Conservation (phyloP, 1,140 invertebrate genomes). For the Trachymyrmex septentrionalis region DNA sequence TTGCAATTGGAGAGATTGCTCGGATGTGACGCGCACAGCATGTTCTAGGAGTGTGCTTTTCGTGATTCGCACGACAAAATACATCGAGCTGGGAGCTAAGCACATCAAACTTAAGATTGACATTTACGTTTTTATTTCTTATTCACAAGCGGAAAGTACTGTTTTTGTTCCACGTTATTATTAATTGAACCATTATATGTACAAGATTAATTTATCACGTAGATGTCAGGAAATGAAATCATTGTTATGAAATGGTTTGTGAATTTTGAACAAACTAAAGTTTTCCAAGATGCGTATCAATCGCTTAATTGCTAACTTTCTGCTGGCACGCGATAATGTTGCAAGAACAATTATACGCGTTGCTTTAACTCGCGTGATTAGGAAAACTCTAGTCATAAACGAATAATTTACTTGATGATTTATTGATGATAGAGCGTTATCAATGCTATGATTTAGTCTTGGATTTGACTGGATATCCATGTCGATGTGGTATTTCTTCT, state of each 20-base stretch:
- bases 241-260: not conserved
- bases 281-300: conserved; percentile 30
- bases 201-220: conserved; percentile 18
- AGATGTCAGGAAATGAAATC: not conserved
- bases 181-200: not conserved
- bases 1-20: conserved; percentile 53
- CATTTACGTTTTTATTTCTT: conserved; percentile 21
- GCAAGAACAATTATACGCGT: conserved; percentile 40
- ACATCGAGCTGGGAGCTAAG: not conserved
- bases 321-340: conserved; percentile 8
- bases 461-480: not conserved
- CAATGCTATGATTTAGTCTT: not conserved
- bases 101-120: conserved; percentile 30
- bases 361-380: conserved; percentile 40
- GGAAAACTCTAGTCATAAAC: not conserved
- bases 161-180: not conserved
- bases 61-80: conserved; percentile 14
- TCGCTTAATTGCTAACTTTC: conserved; percentile 25
- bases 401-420: conserved; percentile 34
- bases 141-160: not conserved
- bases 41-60: conserved; percentile 31
- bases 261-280: conserved; percentile 6
- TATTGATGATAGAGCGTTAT: not conserved
- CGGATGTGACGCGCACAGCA: conserved; percentile 21
- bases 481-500: not conserved